Conservation (phyloP, 2,888 invertebrate genomes). For the Hoplodrina blanda region DNA sequence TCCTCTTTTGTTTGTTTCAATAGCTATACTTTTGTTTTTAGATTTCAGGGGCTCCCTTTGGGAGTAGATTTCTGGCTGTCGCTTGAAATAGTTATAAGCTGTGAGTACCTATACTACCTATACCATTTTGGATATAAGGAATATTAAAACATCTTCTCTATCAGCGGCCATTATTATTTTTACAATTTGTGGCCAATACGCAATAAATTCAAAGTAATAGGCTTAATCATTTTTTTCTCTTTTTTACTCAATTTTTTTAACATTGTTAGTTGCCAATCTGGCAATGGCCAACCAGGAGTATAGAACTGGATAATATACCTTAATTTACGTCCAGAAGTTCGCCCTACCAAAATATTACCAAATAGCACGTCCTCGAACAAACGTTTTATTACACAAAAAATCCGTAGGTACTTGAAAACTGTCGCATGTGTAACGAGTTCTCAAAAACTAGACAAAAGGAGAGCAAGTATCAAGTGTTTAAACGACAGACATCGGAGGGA, state of each 20-base stretch:
- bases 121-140: neutral
- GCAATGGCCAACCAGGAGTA: neutral
- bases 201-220: too few species aligned
- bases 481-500: slow-evolving; percentile 68
- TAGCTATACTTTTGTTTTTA: slow-evolving; percentile 33
- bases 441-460: slow-evolving; percentile 57
- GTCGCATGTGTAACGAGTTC: slow-evolving; percentile 33
- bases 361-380: slow-evolving; percentile 2
- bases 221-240: too few species aligned
- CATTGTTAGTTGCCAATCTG: too few species aligned
- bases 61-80: neutral
- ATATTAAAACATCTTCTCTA: neutral
- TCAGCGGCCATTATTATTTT: too few species aligned
- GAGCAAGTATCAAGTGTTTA: slow-evolving; percentile 68
- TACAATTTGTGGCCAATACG: too few species aligned
- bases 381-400: slow-evolving; percentile 16
- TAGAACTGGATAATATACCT: neutral
- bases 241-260: neutral
- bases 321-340: neutral
- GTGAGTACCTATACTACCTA: too few species aligned
- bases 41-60: neutral
- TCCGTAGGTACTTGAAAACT: slow-evolving; percentile 34
- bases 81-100: neutral
- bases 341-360: neutral
- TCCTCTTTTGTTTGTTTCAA: slow-evolving; percentile 57